Base-by-base conservation (phyloP, 2,113 vertebrate species). In the Bubo bubo region DNA sequence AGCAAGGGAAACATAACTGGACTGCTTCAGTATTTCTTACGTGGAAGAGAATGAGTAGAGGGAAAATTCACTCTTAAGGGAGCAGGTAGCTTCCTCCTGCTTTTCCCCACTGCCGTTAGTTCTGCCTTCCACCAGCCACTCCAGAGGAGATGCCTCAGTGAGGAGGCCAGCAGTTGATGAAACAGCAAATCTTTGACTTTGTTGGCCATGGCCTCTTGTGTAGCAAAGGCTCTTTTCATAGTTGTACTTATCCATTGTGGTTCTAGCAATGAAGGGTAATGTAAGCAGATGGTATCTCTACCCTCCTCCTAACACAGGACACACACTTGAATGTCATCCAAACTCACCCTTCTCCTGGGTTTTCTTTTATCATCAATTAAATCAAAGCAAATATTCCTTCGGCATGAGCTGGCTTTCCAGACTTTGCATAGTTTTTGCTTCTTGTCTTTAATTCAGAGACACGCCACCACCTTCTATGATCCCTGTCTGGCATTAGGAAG, bases 351-450 rank as follows among this genome's bases (percentile, higher is more conserved):
- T 95, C 95, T 95, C 90, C 75, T 90, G 93, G 84, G 81, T 93
- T 96, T 97, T 95, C 93, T 93, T 95, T 97, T 96, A 93, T 90
- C 95, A 95, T 97, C 94, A 95, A 95, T 97, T 97, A 96, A 93
- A 94, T 90, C 85, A 91, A 95, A 95, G 84, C 76, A 96, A 96
- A 79, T 91, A 97, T 71, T 95, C 67, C 66, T 96, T 93, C 1
- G 0, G 74, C 50, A 88, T 86, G 79, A 93, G 50, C 67, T 95
- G 79, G 47, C 90, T 85, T 91, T 89, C 86, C 74, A 89, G 84
- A 82, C 49, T 91, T 94, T 32, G 18, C 58, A 30, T 62, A 73
- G 49, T 73, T 96, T 91, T 79, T 77, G 24, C 30, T 73, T 80
- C 79, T 93, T 95, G 84, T 90, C 92, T 94, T 94, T 80, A 50